Evolutionary conservation across 2,888 invertebrate species (phyloP).

Genomic region (Thumatha senex): DNA sequence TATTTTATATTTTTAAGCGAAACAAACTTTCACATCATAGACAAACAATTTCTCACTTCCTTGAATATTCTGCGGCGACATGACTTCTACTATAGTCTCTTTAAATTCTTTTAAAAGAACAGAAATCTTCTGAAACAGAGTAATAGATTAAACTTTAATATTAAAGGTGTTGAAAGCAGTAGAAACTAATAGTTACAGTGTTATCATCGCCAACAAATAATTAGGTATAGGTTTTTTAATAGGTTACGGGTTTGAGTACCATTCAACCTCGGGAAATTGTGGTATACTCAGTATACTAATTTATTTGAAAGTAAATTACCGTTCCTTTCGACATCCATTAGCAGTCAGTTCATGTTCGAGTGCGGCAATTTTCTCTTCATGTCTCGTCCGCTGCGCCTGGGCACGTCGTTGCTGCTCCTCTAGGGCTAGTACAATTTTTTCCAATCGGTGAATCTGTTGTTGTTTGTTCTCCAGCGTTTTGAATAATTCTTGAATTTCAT

Average conservation of each 20-base stretch:
- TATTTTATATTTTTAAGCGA: slow-evolving; percentile 13
- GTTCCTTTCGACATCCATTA: slow-evolving; percentile 62
- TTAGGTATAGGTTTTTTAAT: no score
- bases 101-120: slow-evolving; percentile 56
- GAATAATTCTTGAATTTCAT: slow-evolving; percentile 79
- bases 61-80: slow-evolving; percentile 14
- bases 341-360: slow-evolving; percentile 80
- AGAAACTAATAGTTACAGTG: no score
- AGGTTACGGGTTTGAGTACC: no score
- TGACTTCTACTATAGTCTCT: slow-evolving; percentile 11
- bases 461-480: slow-evolving; percentile 80
- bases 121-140: slow-evolving; percentile 67
- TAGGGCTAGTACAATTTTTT: slow-evolving; percentile 80
- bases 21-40: slow-evolving; percentile 27
- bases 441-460: slow-evolving; percentile 80
- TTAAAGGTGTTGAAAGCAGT: background rate
- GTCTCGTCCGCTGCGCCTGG: slow-evolving; percentile 83
- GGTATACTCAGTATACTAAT: no score
- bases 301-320: no score
- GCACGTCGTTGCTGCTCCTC: slow-evolving; percentile 83
- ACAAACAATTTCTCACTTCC: slow-evolving; percentile 29
- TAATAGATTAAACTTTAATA: background rate
- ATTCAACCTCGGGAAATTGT: no score
- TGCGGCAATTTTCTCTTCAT: slow-evolving; percentile 83
- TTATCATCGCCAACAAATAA: no score